Base-by-base conservation (phyloP, 2,113 vertebrate genomes). In the Seriola rivoliana region DNA sequence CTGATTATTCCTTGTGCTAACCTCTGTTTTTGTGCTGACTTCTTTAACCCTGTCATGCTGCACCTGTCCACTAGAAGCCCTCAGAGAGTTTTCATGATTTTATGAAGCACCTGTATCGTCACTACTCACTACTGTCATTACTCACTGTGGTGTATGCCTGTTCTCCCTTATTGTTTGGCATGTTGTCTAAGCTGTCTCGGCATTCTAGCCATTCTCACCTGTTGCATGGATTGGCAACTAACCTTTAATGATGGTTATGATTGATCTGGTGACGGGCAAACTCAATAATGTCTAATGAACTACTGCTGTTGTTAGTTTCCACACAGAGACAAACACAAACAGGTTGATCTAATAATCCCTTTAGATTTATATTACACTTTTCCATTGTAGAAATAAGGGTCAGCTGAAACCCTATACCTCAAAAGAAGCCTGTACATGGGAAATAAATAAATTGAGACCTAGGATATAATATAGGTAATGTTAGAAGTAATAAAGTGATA, bases 21-120 rank as follows among this genome's bases (percentile, higher is more conserved):
- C 54, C 16, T 75, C 46, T 64, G 32, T 60, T 54, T 32, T 60
- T 40, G 8, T 50, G 11, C 38, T 55, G 21, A 5, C 9, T 21
- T 63, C 32, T 59, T 66, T 16, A 73, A 59, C 50, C 65, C 71
- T 72, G 71, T 66, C 38, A 78, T 70, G 19, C 75, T 23, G 64
- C 23, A 81, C 82, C 71, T 75, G 71, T 38, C 85, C 75, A 81
- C 75, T 75, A 78, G 72, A 80, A 74, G 74, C 58, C 71, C 55
- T 69, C 71, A 65, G 73, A 75, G 81, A 64, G 40, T 63, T 88
- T 67, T 50, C 29, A 46, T 8, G 36, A 38, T 65, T 71, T 4
- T 25, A 3, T 70, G 14, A 16, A 36, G 23, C 9, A 67, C 36
- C 59, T 75, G 34, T 19, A 68, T 38, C 16, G 40, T 23, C 40